These are phyloP conservation scores for Lasiurus borealis DNA, from an alignment of 2,113 vertebrate genomes.

Conservation along the genomic window DNA sequence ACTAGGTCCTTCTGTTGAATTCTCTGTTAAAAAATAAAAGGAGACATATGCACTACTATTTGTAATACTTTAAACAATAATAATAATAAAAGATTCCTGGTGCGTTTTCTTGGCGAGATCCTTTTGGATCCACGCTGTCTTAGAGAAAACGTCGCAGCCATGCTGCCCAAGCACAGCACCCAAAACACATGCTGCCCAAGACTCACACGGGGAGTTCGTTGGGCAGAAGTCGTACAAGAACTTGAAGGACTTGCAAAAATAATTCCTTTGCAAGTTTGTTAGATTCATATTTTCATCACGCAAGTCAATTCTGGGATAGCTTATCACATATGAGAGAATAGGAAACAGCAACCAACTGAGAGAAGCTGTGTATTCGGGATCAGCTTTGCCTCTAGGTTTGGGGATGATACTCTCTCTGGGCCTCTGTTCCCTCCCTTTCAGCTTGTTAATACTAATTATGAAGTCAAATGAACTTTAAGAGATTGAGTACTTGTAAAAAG, in stretches of 20 bases:
- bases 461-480: slow-evolving; percentile 32
- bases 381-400: neutral
- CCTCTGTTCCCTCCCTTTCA: neutral
- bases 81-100: neutral
- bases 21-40: slow-evolving; percentile 1
- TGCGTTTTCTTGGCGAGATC: neutral
- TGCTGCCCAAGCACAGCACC: neutral
- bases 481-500: neutral
- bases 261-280: neutral
- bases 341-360: neutral
- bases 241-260: neutral
- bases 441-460: neutral
- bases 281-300: neutral
- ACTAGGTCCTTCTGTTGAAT: neutral
- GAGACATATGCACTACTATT: no score
- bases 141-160: neutral
- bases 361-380: neutral
- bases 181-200: no score
- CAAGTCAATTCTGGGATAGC: neutral
- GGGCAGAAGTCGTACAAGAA: neutral
- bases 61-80: no score
- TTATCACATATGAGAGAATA: neutral
- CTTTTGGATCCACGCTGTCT: neutral
- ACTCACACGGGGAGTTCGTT: neutral
- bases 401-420: neutral